Percentiles rank a stretch among this genome's conserved stretches.
Evolutionary conservation across 92 coral and sea anemone genomes (phyloP).

Genomic region (Porites lobata): DNA sequence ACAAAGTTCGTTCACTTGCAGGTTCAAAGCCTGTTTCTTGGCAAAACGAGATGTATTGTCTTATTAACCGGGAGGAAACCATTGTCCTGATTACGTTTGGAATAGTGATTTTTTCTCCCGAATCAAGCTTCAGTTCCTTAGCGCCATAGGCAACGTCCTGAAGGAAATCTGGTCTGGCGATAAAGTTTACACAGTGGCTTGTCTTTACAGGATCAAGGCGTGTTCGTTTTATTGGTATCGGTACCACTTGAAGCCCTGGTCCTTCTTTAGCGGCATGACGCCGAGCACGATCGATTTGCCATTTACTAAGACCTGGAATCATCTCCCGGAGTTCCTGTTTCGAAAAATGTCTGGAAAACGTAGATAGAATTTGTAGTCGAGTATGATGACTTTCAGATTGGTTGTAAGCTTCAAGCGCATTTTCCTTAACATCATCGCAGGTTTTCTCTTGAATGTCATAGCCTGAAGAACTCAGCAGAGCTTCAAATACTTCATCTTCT

Average conservation of each 20-base stretch:
- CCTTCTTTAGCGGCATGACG: constrained; percentile 50
- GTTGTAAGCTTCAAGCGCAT: constrained; percentile 4
- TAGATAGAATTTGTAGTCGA: constrained; percentile 48
- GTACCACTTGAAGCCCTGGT: constrained; percentile 51
- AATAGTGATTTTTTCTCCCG: constrained; percentile 52
- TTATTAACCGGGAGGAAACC: constrained; percentile 51
- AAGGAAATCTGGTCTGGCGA: constrained; percentile 39
- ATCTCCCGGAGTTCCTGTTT: constrained; percentile 50
- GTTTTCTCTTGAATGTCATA: too few relatives aligned
- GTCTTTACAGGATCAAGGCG: constrained; percentile 39
- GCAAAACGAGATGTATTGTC: constrained; percentile 45
- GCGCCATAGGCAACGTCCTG: constrained; percentile 56
- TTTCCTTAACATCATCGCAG: too few relatives aligned
- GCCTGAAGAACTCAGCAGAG: background rate
- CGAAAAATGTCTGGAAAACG: background rate
- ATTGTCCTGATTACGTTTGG: constrained; percentile 48
- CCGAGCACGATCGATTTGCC: constrained; percentile 54
- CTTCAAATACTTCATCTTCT: constrained; percentile 28
- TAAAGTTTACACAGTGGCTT: constrained; percentile 52
- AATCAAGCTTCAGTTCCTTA: constrained; percentile 44
- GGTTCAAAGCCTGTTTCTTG: constrained; percentile 43
- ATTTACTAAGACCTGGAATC: constrained; percentile 53
- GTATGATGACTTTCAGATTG: constrained; percentile 61
- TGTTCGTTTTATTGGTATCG: constrained; percentile 17
- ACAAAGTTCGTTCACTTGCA: constrained; percentile 41